Evolutionary conservation across 2,113 vertebrate species (phyloP), one percentile per base, ranked within the genome.

Genomic region (Rhadina sibilatrix): DNA sequence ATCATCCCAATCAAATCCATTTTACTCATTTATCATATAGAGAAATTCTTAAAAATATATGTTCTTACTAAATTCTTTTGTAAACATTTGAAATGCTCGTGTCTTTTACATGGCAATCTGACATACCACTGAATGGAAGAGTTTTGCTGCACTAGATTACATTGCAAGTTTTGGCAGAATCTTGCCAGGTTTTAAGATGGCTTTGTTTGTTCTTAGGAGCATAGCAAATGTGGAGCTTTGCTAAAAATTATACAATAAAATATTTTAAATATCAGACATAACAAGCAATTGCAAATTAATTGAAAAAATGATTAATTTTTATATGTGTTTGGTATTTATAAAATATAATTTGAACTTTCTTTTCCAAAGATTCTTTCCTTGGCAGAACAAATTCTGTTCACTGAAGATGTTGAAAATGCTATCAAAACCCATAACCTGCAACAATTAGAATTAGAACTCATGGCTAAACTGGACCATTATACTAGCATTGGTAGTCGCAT

Each of bases 321-420:
- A 37, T 89, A 68, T 94, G 12, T 70, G 12, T 86, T 89, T 1
- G 3, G 4, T 95, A 59, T 90, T 91, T 80, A 28, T 66, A 42
- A 83, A 93, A 54, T 60, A 9, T 60, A 80, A 85, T 52, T 87
- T 94, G 22, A 87, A 82, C n/a, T 95, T 68, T 35, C 31, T 96
- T 18, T 92, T 97, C 42, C 74, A 69, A 94, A 99, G 99, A 98
- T 99, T 96, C 96, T 99, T 47, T 99, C 98, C 86, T 97, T 99
- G 95, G 98, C 99, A 61, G 99, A 99, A 79, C 99, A 99, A 98
- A 99, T 99, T 97, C 98, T 99, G 86, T 99, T 99, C 87, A 99
- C 99, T 52, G 98, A 99, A 97, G 99, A 99, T 94, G 98, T 99
- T 94, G 99, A 99, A 98, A 98, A 64, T 92, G 98, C 98, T 75